Conservation (phyloP, 2,888 invertebrate genomes). For the Eupithecia tripunctaria region DNA sequence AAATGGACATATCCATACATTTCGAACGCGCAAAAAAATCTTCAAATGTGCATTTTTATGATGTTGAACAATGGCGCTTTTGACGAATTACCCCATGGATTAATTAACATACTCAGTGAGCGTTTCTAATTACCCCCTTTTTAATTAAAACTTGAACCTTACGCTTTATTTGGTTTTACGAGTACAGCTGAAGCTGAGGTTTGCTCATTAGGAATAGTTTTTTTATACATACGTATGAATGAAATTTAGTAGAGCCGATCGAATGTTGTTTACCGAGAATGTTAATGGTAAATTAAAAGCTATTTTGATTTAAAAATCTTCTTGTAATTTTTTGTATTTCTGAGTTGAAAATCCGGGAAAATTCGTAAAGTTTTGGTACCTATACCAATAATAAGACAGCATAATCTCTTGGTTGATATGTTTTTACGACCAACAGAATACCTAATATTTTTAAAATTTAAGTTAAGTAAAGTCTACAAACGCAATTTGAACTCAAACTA, state of each 20-base stretch:
- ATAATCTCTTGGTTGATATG: neutral
- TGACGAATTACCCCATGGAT: conserved; percentile 78
- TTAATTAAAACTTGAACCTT: conserved; percentile 79
- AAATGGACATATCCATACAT: neutral
- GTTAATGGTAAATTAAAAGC: neutral
- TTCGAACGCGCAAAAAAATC: conserved; percentile 9
- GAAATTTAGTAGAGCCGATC: too few species aligned
- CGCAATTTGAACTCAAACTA: neutral
- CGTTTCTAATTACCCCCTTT: conserved; percentile 79
- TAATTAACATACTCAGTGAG: conserved; percentile 80
- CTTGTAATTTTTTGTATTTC: neutral
- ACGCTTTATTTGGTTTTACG: conserved; percentile 74
- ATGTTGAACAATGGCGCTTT: conserved; percentile 76
- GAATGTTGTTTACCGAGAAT: neutral
- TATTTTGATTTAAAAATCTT: too few species aligned
- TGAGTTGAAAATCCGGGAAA: neutral
- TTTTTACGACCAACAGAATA: neutral
- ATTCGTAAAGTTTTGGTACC: too few species aligned
- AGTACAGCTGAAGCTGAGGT: conserved; percentile 14
- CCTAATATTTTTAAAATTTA: too few species aligned
- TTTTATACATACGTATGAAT: neutral
- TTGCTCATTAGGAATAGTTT: neutral
- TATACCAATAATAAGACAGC: too few species aligned
- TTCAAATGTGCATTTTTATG: conserved; percentile 63
- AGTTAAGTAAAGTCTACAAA: neutral